Evolutionary conservation across 2,113 vertebrate genomes (phyloP), one percentile per base, ranked within the genome.

Genomic region (Potamarius usumacintae): DNA sequence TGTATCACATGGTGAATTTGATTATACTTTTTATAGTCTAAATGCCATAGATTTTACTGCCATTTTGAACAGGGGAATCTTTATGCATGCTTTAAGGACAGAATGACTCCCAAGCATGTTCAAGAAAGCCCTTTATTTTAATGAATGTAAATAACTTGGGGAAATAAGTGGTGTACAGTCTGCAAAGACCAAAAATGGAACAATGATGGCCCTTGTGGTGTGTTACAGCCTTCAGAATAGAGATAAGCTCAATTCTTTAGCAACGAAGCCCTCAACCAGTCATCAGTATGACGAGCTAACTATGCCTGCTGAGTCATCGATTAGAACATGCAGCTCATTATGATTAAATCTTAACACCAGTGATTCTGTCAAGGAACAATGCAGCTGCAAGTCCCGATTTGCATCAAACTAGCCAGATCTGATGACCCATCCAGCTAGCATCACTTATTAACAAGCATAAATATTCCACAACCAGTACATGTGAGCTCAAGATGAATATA

Each of bases 141-240:
- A 84, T 84, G 22, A 17, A 91, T 91, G 88, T 62, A 88, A 91
- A 89, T 91, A 30, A 85, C 76, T 65, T 86, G 10, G 69, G 50
- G 55, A 57, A 20, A 62, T 55, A 76, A 87, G 78, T 62, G 27
- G 69, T 25, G 20, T 0, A n/a, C 63, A 77, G 72, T 69, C 58
- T 63, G 63, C 25, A 6, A 22, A 53, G 30, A 34, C 72, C 85
- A 86, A 77, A 88, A 85, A 57, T 3, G 85, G 76, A 83, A 88
- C 85, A 90, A 90, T 84, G 52, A 20, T n/a, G 22, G 17, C 30
- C 67, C 74, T 84, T 90, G 53, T 90, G 87, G 62, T 11, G 71
- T 72, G 22, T 67, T 42, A 42, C 67, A 42, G 48, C 2, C 67
- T 77, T 57, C 30, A 22, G 62, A 34, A 63, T 27, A 42, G 69